Conservation (phyloP, 2,888 invertebrate genomes). For the Hypercompe scribonia region DNA sequence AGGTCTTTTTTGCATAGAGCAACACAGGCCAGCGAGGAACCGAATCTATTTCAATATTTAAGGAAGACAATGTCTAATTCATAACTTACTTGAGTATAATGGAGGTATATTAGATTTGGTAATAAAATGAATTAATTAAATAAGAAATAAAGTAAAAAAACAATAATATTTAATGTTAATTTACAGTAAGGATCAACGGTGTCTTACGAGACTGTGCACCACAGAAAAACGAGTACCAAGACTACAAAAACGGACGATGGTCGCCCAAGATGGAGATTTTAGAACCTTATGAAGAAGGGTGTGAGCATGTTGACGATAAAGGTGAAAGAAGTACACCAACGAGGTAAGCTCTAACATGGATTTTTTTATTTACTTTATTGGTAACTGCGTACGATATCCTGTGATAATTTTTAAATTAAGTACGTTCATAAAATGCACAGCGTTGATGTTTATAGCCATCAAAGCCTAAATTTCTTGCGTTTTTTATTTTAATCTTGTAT, state of each 20-base stretch:
- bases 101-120: neutral
- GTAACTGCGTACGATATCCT: neutral
- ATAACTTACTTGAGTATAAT: neutral
- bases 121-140: neutral
- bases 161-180: neutral
- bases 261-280: conserved; percentile 88
- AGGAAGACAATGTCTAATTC: too few species aligned
- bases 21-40: too few species aligned
- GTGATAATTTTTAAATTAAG: neutral
- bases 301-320: conserved; percentile 88
- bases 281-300: conserved; percentile 91
- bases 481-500: neutral
- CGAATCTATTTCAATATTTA: too few species aligned
- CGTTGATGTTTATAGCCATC: neutral
- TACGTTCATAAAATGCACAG: neutral
- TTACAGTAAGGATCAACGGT: conserved; percentile 87
- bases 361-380: too few species aligned
- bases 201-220: conserved; percentile 91
- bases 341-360: conserved; percentile 62
- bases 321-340: conserved; percentile 87
- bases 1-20: neutral
- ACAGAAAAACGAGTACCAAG: conserved; percentile 89
- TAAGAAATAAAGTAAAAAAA: too few species aligned
- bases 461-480: neutral
- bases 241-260: conserved; percentile 89